Evolutionary conservation across 2,797 vertebrate genomes (phyloP), one percentile per base, ranked within the genome.

Genomic region (Melanotaenia pygmaea): DNA sequence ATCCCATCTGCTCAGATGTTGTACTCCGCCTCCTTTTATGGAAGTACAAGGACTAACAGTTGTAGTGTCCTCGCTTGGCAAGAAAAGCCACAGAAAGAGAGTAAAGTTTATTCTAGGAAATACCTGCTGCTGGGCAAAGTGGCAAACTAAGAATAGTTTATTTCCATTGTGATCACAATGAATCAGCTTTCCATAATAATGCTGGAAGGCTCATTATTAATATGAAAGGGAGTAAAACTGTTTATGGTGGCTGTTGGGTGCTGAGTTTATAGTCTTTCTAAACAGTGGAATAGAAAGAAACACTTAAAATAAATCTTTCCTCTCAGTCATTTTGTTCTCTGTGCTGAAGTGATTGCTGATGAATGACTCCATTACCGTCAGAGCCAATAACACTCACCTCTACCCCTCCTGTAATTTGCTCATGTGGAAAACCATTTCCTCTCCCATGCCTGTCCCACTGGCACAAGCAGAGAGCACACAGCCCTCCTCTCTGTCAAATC

Each of bases 21-120:
- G 85, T 47, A 64, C 65, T 84, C 2, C 5, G 78, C 80, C 83
- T 93, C 92, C 94, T 92, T 94, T 92, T 94, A 93, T 89, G 92
- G 93, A 91, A 93, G 87, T 71, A 69, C 84, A 83, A 77, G 54
- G 87, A 60, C 58, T 83, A 83, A 88, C 88, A 73, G 87, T 86
- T 82, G 80, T 72, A 69, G 81, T 72, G 85, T 88, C 88, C 76
- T 77, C 63, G 86, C 88, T 91, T 91, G 83, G 82, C 77, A 82
- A 80, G 58, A 73, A 78, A 74, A 82, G 72, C 85, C 67, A 64
- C 68, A 69, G 70, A 83, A 79, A 77, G 77, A 79, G 74, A 83
- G 72, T 24, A 37, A 70, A 60, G 91, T 92, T 91, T 92, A 92
- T 88, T 86, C 83, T 83, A 74, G 67, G 73, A 91, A 91, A 92